Evolutionary conservation across 2,888 invertebrate species (phyloP), one percentile per base, ranked within the genome.

Genomic region (Mechanitis messenoides): DNA sequence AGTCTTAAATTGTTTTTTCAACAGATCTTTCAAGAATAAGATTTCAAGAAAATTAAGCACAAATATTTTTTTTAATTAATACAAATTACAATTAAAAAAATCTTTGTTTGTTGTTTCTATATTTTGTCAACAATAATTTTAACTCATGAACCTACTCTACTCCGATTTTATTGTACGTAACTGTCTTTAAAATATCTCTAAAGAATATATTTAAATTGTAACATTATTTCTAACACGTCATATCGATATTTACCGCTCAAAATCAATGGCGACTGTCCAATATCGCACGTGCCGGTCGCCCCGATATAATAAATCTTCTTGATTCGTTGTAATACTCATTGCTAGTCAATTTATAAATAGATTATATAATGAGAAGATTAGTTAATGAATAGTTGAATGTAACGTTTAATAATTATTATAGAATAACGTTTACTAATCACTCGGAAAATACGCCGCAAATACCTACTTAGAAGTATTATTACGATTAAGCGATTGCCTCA

Each of bases 301-400:
- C 38, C 20, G 63, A 67, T 69, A 66, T 66, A 66, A 77, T 76
- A 78, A 78, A 77, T 79, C 76, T 74, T 61, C 60, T 65, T 75
- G 76, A 78, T 76, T 74, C 74, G 79, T 78, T 79, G 74, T 75
- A 75, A 75, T 72, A 60, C 56, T 64, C 60, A 80, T 81, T 78
- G 77, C 70, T 64, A 70, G 75, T 79, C 72, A 69, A 71, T 73
- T 56, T 68, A 78, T 78, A 79, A 74, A 74, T 68, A 71, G 64
- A 71, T 80, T 80, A 76, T 28, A 31, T 31, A 31, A 31, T 50
- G 31, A 9, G 11, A 50, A 31, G 9, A 31, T 31, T 31, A 50
- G 31, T 50, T 31, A 50, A 50, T 31, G 31, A 20, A 20, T 20
- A 20, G 7, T 50, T 31, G 31, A 31, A 50, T 72, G 74, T 74